phyloP scores from a whole-genome alignment of 2,113 vertebrate genomes.

The Cyrtonyx montezumae region DNA sequence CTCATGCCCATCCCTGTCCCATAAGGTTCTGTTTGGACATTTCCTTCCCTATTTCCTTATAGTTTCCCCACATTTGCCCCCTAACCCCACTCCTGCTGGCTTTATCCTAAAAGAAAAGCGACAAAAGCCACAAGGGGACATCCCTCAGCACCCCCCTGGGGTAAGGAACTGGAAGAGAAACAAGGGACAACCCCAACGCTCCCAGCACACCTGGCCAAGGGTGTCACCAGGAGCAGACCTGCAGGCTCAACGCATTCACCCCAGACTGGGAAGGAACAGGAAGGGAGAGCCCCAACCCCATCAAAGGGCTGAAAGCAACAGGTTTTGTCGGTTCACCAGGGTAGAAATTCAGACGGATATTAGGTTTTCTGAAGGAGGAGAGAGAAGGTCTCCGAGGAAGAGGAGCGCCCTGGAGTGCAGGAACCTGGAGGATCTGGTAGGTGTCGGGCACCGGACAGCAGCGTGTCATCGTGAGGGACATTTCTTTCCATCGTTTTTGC shows the following conservation, averaged over 20 bases:
- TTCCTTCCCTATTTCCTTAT: not conserved
- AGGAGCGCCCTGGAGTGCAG: not conserved
- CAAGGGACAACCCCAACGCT: not conserved
- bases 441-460: not conserved
- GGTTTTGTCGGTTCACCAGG: not conserved
- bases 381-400: not conserved
- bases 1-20: rapidly evolving
- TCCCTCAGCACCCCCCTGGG: not conserved
- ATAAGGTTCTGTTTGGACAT: too few relatives aligned
- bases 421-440: slow-evolving; percentile 37
- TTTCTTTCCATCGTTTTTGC: not conserved
- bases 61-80: not conserved
- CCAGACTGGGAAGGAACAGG: not conserved
- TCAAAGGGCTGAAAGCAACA: not conserved
- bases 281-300: not conserved
- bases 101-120: not conserved
- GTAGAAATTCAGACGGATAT: not conserved
- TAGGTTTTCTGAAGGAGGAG: not conserved
- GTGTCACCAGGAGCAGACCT: not conserved
- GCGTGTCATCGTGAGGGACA: rapidly evolving
- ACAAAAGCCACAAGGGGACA: not conserved
- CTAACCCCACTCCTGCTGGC: not conserved
- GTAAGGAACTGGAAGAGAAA: not conserved
- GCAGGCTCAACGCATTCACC: not conserved
- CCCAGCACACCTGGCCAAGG: not conserved